Percentiles rank a stretch among this genome's conserved stretches.
Conservation (phyloP, 2,797 vertebrate genomes). For the Pachyuromys duprasi region DNA sequence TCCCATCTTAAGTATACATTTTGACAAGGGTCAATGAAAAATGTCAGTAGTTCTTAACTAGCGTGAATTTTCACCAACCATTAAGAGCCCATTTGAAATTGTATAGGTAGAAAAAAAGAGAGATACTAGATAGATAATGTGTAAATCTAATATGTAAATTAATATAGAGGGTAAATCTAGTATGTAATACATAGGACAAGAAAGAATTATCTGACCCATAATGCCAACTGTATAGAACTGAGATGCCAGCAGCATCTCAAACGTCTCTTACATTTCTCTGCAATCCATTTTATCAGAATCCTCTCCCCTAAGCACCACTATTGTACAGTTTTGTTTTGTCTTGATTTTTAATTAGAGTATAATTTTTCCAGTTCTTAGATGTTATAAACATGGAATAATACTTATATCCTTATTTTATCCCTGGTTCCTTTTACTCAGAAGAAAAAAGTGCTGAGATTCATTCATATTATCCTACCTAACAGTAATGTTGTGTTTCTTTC, state of each 20-base stretch:
- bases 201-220: constrained; percentile 41
- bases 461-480: not conserved
- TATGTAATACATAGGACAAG: not conserved
- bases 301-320: not conserved
- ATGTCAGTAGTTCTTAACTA: constrained; percentile 5
- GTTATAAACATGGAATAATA: constrained; percentile 12
- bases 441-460: constrained; percentile 31
- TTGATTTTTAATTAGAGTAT: not conserved
- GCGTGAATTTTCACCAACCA: constrained; percentile 16
- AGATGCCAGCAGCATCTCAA: not conserved
- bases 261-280: constrained; percentile 7
- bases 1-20: not conserved
- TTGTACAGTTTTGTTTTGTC: constrained; percentile 29
- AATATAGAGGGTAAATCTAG: not conserved
- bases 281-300: not conserved
- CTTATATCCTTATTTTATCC: constrained; percentile 30
- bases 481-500: constrained; percentile 46
- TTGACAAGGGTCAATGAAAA: constrained; percentile 2
- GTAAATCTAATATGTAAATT: not conserved
- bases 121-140: not conserved
- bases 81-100: not conserved
- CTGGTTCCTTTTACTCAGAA: constrained; percentile 22
- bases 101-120: constrained; percentile 38
- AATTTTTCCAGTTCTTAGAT: constrained; percentile 30
- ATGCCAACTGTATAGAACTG: not conserved